phyloP scores from a whole-genome alignment of 2,888 invertebrate species.

The Meghimatium bilineatum region DNA sequence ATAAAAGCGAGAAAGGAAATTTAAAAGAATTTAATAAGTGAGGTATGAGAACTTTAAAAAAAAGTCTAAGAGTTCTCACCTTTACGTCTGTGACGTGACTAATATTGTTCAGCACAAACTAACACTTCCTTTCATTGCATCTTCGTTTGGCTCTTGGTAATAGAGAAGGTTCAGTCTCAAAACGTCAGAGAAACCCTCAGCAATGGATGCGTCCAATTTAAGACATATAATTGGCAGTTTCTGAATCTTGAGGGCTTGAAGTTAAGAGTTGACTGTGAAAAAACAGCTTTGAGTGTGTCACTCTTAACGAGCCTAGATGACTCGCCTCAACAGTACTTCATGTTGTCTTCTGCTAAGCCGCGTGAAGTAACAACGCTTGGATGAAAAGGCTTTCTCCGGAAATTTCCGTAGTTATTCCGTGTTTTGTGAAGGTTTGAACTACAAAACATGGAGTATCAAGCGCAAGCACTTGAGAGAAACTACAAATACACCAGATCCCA shows the following conservation, averaged over 20 bases:
- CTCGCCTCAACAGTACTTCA: neutral
- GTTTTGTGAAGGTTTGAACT: neutral
- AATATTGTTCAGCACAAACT: neutral
- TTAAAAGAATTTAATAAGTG: neutral
- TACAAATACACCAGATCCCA: neutral
- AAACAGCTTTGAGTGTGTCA: constrained; percentile 4
- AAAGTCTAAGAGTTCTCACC: neutral
- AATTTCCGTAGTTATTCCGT: neutral
- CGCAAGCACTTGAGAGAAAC: neutral
- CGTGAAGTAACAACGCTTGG: neutral
- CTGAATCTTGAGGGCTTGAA: neutral
- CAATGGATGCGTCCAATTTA: constrained; percentile 11
- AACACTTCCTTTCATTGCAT: neutral
- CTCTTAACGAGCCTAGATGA: neutral
- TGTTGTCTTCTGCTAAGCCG: neutral
- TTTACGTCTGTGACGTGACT: neutral
- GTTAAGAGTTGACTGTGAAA: constrained; percentile 19
- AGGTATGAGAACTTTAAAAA: no score
- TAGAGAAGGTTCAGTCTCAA: neutral
- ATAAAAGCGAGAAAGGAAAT: neutral
- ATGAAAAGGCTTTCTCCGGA: neutral
- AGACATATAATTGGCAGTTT: constrained; percentile 22
- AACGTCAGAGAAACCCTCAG: neutral
- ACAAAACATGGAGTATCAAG: neutral
- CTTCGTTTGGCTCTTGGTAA: neutral